These are phyloP conservation scores for Cossypha caffra DNA, from an alignment of 2,797 vertebrate species.

Conservation along the genomic window DNA sequence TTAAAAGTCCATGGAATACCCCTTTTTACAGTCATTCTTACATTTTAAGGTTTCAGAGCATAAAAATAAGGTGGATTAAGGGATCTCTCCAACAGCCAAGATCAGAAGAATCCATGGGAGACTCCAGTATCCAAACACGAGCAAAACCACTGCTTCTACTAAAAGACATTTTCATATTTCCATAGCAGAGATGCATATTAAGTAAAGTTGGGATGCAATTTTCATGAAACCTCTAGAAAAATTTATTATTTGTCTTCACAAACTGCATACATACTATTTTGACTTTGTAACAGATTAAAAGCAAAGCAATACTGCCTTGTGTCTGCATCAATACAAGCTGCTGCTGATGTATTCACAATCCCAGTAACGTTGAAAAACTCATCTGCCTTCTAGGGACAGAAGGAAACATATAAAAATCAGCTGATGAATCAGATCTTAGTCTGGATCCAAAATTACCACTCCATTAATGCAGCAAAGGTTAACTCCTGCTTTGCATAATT, in stretches of 20 bases:
- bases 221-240: not conserved
- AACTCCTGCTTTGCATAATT: rapidly evolving
- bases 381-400: not conserved
- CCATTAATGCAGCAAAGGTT: not conserved
- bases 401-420: not conserved
- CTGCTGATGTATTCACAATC: not conserved
- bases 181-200: not conserved
- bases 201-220: not conserved
- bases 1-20: not conserved
- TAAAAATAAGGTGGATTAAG: slow-evolving; percentile 42
- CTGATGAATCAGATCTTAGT: not conserved
- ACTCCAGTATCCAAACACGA: not conserved
- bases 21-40: slow-evolving; percentile 18
- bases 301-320: not conserved
- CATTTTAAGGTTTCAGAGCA: slow-evolving; percentile 49
- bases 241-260: not conserved
- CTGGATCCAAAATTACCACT: not conserved
- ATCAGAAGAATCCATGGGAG: not conserved
- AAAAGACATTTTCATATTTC: not conserved
- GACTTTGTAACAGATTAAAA: not conserved
- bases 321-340: not conserved
- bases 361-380: not conserved
- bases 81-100: not conserved
- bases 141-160: slow-evolving; percentile 2
- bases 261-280: not conserved